Evolutionary conservation across 1,140 invertebrate species (phyloP).

Genomic region (Anastrepha obliqua): DNA sequence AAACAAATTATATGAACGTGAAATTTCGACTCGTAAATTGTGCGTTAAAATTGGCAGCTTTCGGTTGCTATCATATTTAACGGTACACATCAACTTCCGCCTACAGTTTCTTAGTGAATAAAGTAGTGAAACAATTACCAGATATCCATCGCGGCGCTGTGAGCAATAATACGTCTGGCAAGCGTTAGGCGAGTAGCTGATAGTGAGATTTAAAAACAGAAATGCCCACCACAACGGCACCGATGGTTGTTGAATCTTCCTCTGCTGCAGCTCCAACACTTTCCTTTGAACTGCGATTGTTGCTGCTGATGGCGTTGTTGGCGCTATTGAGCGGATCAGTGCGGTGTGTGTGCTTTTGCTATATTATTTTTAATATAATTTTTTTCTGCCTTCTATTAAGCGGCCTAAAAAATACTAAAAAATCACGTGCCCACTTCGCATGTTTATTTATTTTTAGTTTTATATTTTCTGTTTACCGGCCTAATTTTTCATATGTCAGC

Average conservation of each 20-base stretch:
- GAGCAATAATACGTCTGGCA: background rate
- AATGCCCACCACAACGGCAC: background rate
- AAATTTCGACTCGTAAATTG: background rate
- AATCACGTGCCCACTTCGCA: too few species aligned
- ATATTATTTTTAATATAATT: background rate
- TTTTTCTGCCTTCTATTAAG: too few species aligned
- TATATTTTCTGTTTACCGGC: background rate
- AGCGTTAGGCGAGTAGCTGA: background rate
- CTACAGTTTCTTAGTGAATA: background rate
- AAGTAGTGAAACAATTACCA: constrained; percentile 20
- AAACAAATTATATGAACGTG: too few species aligned
- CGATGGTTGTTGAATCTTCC: background rate
- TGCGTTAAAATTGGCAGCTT: background rate
- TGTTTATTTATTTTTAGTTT: background rate
- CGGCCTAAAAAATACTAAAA: too few species aligned
- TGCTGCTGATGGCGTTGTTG: background rate
- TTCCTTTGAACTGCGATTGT: background rate
- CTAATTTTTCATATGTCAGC: background rate
- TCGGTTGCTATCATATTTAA: background rate
- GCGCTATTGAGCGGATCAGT: background rate
- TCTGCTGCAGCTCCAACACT: too few species aligned
- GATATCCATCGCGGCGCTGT: background rate
- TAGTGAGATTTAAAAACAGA: background rate
- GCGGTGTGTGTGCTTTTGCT: background rate
- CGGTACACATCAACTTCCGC: background rate